These are phyloP conservation scores for Synodontis membranacea DNA, from an alignment of 2,113 vertebrate species.

Conservation along the genomic window DNA sequence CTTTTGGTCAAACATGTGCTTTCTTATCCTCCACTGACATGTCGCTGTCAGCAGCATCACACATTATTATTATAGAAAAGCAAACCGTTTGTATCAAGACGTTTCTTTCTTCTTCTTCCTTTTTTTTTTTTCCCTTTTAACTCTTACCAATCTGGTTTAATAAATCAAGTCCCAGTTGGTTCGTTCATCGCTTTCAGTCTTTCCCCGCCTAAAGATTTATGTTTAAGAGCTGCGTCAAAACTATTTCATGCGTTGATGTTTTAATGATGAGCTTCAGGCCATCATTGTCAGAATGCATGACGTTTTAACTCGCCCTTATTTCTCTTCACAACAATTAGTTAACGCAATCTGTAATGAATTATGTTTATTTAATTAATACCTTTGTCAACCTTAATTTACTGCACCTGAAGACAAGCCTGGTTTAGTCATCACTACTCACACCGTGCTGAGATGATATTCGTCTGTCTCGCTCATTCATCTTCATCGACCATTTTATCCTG, in stretches of 20 bases:
- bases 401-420: not conserved
- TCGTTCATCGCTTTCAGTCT: not conserved
- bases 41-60: not conserved
- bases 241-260: not conserved
- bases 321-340: not conserved
- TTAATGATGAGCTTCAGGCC: not conserved
- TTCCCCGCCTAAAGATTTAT: not conserved
- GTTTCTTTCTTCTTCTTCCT: too few relatives aligned
- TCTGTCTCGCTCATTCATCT: not conserved
- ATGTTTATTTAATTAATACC: not conserved
- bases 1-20: slow-evolving; percentile 5
- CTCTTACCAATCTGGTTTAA: not conserved
- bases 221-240: not conserved
- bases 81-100: not conserved
- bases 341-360: not conserved
- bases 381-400: not conserved
- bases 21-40: not conserved
- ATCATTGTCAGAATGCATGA: not conserved
- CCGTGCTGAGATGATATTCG: not conserved
- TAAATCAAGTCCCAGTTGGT: not conserved
- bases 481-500: not conserved
- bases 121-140: not conserved
- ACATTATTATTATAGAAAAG: not conserved
- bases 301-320: not conserved
- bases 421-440: not conserved